Conservation (phyloP, 2,888 invertebrate genomes). For the Siphonodentalium dalli region DNA sequence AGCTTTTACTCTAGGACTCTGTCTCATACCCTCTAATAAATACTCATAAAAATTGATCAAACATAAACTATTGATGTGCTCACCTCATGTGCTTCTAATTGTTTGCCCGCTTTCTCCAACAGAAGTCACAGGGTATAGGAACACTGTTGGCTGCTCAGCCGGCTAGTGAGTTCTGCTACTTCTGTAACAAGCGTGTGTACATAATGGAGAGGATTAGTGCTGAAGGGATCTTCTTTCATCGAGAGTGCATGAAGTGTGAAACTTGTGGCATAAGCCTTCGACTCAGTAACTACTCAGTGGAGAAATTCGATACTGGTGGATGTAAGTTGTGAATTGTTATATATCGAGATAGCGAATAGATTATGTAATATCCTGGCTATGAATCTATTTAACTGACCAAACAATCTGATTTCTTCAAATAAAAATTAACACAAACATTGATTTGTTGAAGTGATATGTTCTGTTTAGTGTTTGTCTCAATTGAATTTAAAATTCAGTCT, state of each 20-base stretch:
- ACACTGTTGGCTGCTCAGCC: constrained; percentile 48
- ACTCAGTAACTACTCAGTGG: constrained; percentile 79
- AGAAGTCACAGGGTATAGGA: constrained; percentile 19
- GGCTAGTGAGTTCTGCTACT: constrained; percentile 73
- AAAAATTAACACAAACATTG: constrained; percentile 44
- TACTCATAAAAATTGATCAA: too few relatives aligned
- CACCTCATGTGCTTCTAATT: too few relatives aligned
- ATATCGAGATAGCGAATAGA: too few relatives aligned
- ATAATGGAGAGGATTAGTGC: constrained; percentile 90
- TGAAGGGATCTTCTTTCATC: constrained; percentile 88
- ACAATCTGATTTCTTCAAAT: too few relatives aligned
- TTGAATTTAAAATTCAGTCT: too few relatives aligned
- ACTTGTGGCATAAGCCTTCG: constrained; percentile 86
- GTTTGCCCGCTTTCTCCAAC: constrained; percentile 1
- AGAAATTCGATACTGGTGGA: constrained; percentile 62
- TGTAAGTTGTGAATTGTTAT: constrained; percentile 40
- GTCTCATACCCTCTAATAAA: too few relatives aligned
- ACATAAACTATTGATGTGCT: too few relatives aligned
- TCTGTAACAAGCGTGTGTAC: constrained; percentile 91
- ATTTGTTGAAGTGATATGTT: too few relatives aligned
- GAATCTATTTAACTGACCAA: too few relatives aligned
- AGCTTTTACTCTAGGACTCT: too few relatives aligned
- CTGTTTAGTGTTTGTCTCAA: too few relatives aligned
- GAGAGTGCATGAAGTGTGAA: constrained; percentile 87
- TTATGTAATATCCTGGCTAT: too few relatives aligned